These are phyloP conservation scores for Pterocles gutturalis DNA, from an alignment of 2,113 vertebrate species.

Conservation along the genomic window DNA sequence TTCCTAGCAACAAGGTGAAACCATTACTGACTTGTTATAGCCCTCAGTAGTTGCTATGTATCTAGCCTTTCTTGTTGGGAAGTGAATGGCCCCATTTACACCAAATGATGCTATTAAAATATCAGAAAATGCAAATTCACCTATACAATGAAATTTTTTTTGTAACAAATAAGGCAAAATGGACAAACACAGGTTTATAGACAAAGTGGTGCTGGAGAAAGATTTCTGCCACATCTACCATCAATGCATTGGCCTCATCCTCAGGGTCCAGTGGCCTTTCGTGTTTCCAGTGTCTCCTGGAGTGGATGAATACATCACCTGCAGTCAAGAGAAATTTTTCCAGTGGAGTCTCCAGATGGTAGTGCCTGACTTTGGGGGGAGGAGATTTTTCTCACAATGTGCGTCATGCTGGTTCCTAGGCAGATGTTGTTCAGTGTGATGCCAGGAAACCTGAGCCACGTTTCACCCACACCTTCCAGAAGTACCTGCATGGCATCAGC, in stretches of 20 bases:
- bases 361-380: background rate
- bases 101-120: background rate
- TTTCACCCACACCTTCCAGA: background rate
- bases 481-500: background rate
- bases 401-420: background rate
- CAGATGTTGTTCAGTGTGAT: background rate
- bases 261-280: background rate
- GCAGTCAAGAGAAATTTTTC: background rate
- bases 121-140: background rate
- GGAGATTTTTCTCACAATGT: background rate
- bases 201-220: background rate
- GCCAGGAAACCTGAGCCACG: background rate
- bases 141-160: background rate
- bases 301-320: background rate
- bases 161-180: background rate
- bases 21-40: background rate
- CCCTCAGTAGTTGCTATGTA: background rate
- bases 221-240: background rate
- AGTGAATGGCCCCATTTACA: background rate
- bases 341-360: background rate
- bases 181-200: background rate
- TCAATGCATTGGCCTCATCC: background rate
- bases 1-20: conserved; percentile 17
- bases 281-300: background rate
- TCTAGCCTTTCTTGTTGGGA: background rate